Percentiles rank a stretch among this genome's conserved stretches.
phyloP scores from a whole-genome alignment of 2,113 vertebrate species.

The Mesembrinibis cayennensis region DNA sequence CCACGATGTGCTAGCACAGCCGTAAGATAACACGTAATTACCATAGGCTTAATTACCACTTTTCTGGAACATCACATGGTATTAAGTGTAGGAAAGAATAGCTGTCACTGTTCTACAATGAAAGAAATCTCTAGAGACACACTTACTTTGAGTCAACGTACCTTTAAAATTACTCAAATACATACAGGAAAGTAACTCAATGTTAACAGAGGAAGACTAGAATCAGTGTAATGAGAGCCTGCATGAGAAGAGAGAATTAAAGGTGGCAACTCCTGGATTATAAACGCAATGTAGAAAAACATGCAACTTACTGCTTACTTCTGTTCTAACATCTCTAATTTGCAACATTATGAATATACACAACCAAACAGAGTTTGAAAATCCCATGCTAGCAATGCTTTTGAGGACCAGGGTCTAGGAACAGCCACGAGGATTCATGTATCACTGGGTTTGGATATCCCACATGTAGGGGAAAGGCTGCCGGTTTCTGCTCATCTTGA shows the following conservation, averaged over 20 bases:
- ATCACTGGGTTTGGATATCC: not conserved
- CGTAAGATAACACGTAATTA: not conserved
- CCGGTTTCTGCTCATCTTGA: not conserved
- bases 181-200: not conserved
- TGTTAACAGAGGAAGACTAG: not conserved
- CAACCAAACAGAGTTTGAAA: not conserved
- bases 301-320: not conserved
- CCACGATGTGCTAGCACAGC: not conserved
- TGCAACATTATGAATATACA: not conserved
- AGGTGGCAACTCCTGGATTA: not conserved
- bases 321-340: not conserved
- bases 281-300: not conserved
- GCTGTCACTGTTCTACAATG: not conserved
- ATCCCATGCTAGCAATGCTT: not conserved
- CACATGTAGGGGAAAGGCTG: rapidly evolving
- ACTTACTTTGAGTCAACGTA: not conserved
- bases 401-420: not conserved
- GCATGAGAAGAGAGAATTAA: not conserved
- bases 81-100: not conserved
- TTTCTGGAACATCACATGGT: not conserved
- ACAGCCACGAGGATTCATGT: not conserved
- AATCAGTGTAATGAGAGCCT: not conserved
- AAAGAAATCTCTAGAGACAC: not conserved
- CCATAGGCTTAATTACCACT: not conserved
- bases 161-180: not conserved